Evolutionary conservation across 2,113 vertebrate species (phyloP).

Genomic region (Ptychochromis oligacanthus): DNA sequence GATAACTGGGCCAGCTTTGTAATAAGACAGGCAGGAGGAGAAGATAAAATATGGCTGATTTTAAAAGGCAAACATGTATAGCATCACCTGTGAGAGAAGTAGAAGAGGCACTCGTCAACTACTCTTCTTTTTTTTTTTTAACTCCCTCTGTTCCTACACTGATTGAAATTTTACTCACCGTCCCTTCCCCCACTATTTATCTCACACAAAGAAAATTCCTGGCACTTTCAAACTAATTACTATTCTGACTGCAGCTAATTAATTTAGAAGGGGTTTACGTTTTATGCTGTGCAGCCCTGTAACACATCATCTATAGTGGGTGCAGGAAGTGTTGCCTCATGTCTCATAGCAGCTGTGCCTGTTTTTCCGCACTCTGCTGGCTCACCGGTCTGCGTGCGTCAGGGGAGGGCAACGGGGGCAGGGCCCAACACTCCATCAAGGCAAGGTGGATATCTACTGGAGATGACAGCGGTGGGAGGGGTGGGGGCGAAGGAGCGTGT

Average conservation of each 20-base stretch:
- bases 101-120: slow-evolving; percentile 11
- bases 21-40: neutral
- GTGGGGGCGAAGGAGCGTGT: neutral
- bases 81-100: neutral
- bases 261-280: slow-evolving; percentile 63
- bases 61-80: neutral
- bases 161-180: neutral
- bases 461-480: slow-evolving; percentile 31
- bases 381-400: slow-evolving; percentile 47
- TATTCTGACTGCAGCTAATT: slow-evolving; percentile 60
- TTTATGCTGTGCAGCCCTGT: slow-evolving; percentile 37
- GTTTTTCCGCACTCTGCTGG: slow-evolving; percentile 55
- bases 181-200: neutral
- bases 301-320: slow-evolving; percentile 44
- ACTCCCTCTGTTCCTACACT: neutral
- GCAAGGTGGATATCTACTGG: slow-evolving; percentile 42
- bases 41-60: neutral
- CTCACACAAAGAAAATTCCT: slow-evolving; percentile 48
- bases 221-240: slow-evolving; percentile 59
- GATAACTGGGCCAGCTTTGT: slow-evolving; percentile 2
- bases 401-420: slow-evolving; percentile 42
- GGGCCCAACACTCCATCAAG: slow-evolving; percentile 50
- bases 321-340: slow-evolving; percentile 47
- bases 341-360: slow-evolving; percentile 63
- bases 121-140: slow-evolving; percentile 17